Percentiles rank a stretch among this genome's conserved stretches.
phyloP scores from a whole-genome alignment of 2,888 invertebrate genomes.

The Hemicrepidius hirtus region DNA sequence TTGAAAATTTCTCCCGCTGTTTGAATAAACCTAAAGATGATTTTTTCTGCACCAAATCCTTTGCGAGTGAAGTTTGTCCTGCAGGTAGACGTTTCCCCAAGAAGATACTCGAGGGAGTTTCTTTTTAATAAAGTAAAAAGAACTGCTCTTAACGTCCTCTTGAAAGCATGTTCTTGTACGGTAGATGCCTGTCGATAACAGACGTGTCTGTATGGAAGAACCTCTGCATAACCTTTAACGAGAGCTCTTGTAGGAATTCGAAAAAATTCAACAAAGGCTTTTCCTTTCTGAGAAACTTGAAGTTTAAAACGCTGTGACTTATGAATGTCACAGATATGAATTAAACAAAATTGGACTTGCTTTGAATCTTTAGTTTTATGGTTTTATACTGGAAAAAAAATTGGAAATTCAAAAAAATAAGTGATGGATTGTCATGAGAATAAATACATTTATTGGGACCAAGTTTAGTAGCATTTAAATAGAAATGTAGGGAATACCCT shows the following conservation, averaged over 20 bases:
- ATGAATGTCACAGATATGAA: too few relatives aligned
- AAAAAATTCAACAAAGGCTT: not conserved
- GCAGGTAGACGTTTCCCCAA: not conserved
- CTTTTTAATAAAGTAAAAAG: constrained; percentile 2
- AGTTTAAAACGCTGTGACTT: not conserved
- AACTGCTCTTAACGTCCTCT: not conserved
- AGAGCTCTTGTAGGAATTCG: constrained; percentile 1
- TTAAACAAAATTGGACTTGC: too few relatives aligned
- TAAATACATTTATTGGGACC: too few relatives aligned
- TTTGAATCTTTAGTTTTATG: too few relatives aligned
- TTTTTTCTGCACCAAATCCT: too few relatives aligned
- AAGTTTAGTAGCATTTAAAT: too few relatives aligned
- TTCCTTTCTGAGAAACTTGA: not conserved
- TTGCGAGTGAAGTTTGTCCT: not conserved
- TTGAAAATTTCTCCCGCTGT: too few relatives aligned
- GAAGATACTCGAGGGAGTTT: not conserved
- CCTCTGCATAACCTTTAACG: not conserved
- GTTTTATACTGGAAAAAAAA: too few relatives aligned
- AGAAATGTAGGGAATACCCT: too few relatives aligned
- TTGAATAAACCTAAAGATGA: too few relatives aligned
- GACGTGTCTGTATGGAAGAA: not conserved
- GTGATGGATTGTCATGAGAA: too few relatives aligned
- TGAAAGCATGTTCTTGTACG: not conserved
- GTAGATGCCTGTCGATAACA: constrained; percentile 24
- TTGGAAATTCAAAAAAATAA: too few relatives aligned